These are phyloP conservation scores for Corvus moneduloides DNA, from an alignment of 2,113 vertebrate genomes.

Conservation along the genomic window DNA sequence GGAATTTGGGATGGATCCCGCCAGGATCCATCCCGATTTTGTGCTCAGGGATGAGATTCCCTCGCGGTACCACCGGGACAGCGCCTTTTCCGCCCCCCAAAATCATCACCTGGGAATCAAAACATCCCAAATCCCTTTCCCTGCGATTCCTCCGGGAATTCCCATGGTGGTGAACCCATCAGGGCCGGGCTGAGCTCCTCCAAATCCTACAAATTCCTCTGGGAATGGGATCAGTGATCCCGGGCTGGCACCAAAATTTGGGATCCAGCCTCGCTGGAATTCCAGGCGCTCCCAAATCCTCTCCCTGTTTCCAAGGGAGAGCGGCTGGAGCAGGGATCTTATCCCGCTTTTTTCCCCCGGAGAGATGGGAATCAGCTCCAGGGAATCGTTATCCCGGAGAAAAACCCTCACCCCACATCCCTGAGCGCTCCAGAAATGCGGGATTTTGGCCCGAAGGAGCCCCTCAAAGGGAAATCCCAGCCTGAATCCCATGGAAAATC, in stretches of 20 bases:
- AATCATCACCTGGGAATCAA: not conserved
- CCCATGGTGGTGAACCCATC: not conserved
- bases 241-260: not conserved
- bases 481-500: not conserved
- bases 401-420: not conserved
- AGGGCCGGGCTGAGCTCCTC: not conserved
- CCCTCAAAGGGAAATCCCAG: not conserved
- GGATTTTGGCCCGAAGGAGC: not conserved
- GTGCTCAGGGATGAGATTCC: accelerated
- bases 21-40: accelerated
- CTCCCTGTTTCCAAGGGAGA: not conserved
- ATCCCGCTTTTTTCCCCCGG: not conserved
- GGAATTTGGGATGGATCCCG: not conserved
- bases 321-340: not conserved
- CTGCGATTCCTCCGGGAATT: not conserved
- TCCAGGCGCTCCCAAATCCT: not conserved
- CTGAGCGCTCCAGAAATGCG: accelerated
- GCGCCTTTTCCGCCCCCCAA: accelerated
- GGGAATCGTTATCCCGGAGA: accelerated
- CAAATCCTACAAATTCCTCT: constrained; percentile 35
- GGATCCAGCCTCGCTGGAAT: not conserved
- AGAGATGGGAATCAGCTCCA: not conserved
- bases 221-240: not conserved
- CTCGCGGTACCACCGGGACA: not conserved
- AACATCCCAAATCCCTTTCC: not conserved